phyloP scores from a whole-genome alignment of 2,797 vertebrate species.

The Microctenopoma stevenorrisi region DNA sequence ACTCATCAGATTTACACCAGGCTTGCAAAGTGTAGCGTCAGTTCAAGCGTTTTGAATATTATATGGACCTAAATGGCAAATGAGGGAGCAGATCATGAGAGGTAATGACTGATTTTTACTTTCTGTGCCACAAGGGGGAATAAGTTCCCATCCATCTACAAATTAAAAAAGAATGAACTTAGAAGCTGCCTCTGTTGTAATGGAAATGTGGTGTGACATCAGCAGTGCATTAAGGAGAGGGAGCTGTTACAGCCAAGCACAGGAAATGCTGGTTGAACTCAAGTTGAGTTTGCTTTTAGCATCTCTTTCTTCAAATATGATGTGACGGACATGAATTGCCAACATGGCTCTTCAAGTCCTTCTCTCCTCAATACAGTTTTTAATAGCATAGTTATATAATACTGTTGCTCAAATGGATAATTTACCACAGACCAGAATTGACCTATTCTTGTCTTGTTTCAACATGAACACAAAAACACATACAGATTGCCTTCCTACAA shows the following conservation, averaged over 20 bases:
- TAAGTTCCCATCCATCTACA: not conserved
- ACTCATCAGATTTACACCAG: constrained; percentile 2
- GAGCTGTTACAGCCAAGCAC: constrained; percentile 9
- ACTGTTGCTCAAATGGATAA: constrained; percentile 47
- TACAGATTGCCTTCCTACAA: constrained; percentile 11
- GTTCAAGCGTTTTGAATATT: constrained; percentile 14
- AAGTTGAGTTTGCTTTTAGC: constrained; percentile 20
- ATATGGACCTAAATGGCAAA: constrained; percentile 16
- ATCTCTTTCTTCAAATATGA: constrained; percentile 20
- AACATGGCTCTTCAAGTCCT: constrained; percentile 19
- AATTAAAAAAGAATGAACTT: constrained; percentile 24
- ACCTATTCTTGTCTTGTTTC: constrained; percentile 28
- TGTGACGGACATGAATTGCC: constrained; percentile 19
- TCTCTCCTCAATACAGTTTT: constrained; percentile 31
- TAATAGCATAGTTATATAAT: constrained; percentile 48
- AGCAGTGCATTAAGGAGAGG: constrained; percentile 13
- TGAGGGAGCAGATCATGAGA: constrained; percentile 3
- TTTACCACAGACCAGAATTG: constrained; percentile 32
- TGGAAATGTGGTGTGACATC: constrained; percentile 30
- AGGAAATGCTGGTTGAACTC: constrained; percentile 10
- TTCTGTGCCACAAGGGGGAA: not conserved
- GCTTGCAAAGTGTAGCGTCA: constrained; percentile 6
- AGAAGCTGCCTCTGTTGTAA: constrained; percentile 6
- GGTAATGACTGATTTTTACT: constrained; percentile 28
- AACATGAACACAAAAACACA: constrained; percentile 29